phyloP scores from a whole-genome alignment of 1,140 invertebrate genomes.

The Pachyrhynchus sulphureomaculatus region DNA sequence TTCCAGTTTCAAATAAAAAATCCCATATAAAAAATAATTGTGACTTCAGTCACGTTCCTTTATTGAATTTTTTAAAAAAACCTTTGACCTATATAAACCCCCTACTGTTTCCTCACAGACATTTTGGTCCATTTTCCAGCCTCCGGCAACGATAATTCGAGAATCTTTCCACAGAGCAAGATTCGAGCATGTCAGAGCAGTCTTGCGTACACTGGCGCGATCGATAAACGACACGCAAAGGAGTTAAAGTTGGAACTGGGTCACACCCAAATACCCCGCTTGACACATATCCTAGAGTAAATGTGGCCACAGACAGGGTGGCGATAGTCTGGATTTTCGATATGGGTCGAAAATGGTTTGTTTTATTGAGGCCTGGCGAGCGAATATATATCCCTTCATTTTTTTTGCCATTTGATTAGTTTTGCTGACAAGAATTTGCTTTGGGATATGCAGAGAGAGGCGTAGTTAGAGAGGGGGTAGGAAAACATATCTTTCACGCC shows the following conservation, averaged over 20 bases:
- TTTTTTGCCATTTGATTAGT: too few relatives aligned
- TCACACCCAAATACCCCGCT: slow-evolving; percentile 26
- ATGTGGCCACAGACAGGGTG: slow-evolving; percentile 19
- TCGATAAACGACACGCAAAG: slow-evolving; percentile 27
- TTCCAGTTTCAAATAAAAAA: too few relatives aligned
- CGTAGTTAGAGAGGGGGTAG: too few relatives aligned
- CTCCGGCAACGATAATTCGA: background rate
- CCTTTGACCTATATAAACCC: background rate
- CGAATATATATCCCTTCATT: too few relatives aligned
- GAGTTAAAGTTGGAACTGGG: slow-evolving; percentile 26
- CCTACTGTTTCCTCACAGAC: background rate
- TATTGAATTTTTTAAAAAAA: too few relatives aligned
- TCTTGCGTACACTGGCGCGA: slow-evolving; percentile 27
- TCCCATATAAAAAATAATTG: too few relatives aligned
- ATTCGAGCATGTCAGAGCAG: slow-evolving; percentile 13
- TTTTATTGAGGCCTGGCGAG: too few relatives aligned
- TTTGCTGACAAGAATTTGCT: too few relatives aligned
- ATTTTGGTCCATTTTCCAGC: slow-evolving; percentile 21
- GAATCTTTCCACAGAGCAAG: slow-evolving; percentile 5
- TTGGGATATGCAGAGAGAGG: too few relatives aligned
- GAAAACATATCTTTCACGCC: too few relatives aligned
- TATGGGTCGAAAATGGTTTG: too few relatives aligned
- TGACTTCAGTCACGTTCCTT: too few relatives aligned
- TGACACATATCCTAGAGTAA: slow-evolving; percentile 20
- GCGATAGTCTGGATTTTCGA: background rate